Evolutionary conservation across 2,888 invertebrate species (phyloP), one percentile per base, ranked within the genome.

Genomic region (Tetragnatha montana): DNA sequence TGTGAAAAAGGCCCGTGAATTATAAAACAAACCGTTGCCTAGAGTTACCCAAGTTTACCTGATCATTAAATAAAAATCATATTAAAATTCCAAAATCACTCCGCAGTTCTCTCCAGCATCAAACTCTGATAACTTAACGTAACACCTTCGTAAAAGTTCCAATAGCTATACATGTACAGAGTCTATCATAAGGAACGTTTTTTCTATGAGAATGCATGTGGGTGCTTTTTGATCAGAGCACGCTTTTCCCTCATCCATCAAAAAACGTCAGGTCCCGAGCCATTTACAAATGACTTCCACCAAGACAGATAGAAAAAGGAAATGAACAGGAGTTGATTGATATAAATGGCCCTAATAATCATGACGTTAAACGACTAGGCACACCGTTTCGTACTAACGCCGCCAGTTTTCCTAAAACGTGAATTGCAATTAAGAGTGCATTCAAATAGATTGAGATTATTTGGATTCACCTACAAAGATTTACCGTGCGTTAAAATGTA

Each of bases 231-330:
- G 70, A 50, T 50, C 50, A 19, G 50, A 22, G 19, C 87, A 87
- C 87, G 87, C 81, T 14, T 76, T 87, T 87, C 49, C 8, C 70
- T 22, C 81, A 87, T 87, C 81, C 75, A 81, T 87, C 76, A 74
- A 75, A 35, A 70, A 10, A n/a, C 69, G 86, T 73, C 60, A 71
- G 79, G 86, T 71, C 19, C 49, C 73, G 73, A 86, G 60, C 70
- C 76, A 81, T 81, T 81, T 87, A 87, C 87, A 81, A 81, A 87
- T 87, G 87, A 87, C 81, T 81, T 74, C 81, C 68, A 17, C 70
- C 71, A 49, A 81, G 60, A 86, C 51, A 60, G 76, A 76, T 70
- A 84, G 76, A 86, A 78, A 81, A 80, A 81, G 87, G 80, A 81
- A 71, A 71, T 75, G 70, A 87, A 81, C 22, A 76, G 68, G 81